These are phyloP conservation scores for Hiodon tergisus DNA, from an alignment of 2,113 vertebrate species.

Conservation along the genomic window DNA sequence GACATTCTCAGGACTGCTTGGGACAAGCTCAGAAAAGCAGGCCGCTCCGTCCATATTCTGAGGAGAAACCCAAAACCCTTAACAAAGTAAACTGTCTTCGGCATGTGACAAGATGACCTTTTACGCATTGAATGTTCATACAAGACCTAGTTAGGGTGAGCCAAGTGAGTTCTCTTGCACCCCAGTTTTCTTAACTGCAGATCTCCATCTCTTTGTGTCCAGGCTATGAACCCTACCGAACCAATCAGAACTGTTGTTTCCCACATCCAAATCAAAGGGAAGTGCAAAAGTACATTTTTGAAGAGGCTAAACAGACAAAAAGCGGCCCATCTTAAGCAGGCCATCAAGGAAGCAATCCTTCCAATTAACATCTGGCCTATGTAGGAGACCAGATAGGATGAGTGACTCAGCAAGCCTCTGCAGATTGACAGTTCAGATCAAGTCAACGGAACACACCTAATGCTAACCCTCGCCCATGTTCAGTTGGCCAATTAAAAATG, in stretches of 20 bases:
- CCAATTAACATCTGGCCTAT: neutral
- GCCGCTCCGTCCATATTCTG: too few species aligned
- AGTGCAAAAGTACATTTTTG: neutral
- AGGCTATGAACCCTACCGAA: too few species aligned
- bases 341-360: neutral
- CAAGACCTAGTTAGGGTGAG: too few species aligned
- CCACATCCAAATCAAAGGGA: neutral
- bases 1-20: too few species aligned
- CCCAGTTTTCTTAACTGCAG: too few species aligned
- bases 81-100: too few species aligned
- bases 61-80: too few species aligned
- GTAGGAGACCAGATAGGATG: neutral
- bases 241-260: neutral
- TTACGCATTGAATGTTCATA: too few species aligned
- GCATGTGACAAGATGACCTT: too few species aligned
- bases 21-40: too few species aligned
- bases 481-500: constrained; percentile 42
- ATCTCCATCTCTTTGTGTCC: too few species aligned
- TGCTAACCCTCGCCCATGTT: constrained; percentile 18
- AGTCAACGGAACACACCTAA: constrained; percentile 2
- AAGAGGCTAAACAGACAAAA: neutral
- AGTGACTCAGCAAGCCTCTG: constrained; percentile 3
- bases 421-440: neutral
- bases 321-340: neutral
- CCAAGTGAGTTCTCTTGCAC: too few species aligned